A percentile compares a stretch with the other conserved stretches of the same genome.
Evolutionary conservation across 2,797 vertebrate species (phyloP).

Genomic region (Parambassis ranga): DNA sequence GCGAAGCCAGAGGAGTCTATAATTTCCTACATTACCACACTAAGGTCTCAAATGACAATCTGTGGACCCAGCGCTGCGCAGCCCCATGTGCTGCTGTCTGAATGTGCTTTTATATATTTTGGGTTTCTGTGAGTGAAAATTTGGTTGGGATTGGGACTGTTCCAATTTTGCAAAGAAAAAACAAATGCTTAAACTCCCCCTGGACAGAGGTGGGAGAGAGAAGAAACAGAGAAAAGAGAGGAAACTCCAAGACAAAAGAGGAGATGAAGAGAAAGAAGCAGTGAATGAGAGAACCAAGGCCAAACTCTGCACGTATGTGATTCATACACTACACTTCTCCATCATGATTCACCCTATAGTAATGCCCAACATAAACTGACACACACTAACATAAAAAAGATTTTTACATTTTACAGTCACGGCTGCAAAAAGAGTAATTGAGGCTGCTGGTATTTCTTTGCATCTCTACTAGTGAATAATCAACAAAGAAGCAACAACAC

Average conservation of each 20-base stretch:
- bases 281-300: constrained; percentile 9
- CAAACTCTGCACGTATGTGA: constrained; percentile 10
- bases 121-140: constrained; percentile 60
- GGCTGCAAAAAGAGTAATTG: too few species aligned
- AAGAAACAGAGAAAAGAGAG: constrained; percentile 22
- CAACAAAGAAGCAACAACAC: constrained; percentile 16
- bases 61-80: constrained; percentile 14
- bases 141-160: constrained; percentile 56
- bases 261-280: constrained; percentile 43
- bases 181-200: constrained; percentile 68
- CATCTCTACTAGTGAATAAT: background rate
- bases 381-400: background rate
- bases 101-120: constrained; percentile 48
- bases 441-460: background rate
- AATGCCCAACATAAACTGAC: constrained; percentile 29
- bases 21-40: constrained; percentile 71
- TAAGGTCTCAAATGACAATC: constrained; percentile 61
- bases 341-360: background rate
- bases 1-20: constrained; percentile 61
- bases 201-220: constrained; percentile 52
- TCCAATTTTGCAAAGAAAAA: constrained; percentile 68
- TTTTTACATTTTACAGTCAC: background rate
- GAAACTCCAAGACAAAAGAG: constrained; percentile 31
- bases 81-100: constrained; percentile 41
- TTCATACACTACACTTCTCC: constrained; percentile 9